Percentiles rank a stretch among this genome's conserved stretches.
Evolutionary conservation across 2,113 vertebrate genomes (phyloP).

Genomic region (Sterna hirundo): DNA sequence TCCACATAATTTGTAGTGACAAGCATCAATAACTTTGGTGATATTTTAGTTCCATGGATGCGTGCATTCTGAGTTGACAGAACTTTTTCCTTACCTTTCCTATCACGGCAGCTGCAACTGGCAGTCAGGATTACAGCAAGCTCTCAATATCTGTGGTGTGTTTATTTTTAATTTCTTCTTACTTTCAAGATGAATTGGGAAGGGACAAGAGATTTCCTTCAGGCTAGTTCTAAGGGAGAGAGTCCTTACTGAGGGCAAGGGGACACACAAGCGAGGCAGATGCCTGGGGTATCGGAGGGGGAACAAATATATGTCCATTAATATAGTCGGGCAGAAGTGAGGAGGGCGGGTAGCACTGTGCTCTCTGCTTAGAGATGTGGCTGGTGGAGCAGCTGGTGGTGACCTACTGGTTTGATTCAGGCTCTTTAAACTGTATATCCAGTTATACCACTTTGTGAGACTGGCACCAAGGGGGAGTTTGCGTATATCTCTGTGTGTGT

Average conservation of each 20-base stretch:
- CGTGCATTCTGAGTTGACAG: background rate
- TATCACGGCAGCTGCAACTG: background rate
- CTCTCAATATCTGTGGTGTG: background rate
- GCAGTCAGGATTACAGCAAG: background rate
- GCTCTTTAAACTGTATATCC: background rate
- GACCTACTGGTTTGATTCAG: background rate
- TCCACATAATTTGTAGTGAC: background rate
- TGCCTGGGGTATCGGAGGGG: background rate
- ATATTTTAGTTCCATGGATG: background rate
- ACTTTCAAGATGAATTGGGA: background rate
- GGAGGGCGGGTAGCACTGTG: background rate
- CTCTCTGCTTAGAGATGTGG: rapidly evolving
- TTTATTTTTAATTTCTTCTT: background rate
- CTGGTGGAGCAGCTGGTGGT: background rate
- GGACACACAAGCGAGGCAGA: background rate
- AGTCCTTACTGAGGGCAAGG: background rate
- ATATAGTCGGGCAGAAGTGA: background rate
- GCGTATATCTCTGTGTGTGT: rapidly evolving
- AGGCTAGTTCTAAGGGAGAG: background rate
- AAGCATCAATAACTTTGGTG: background rate
- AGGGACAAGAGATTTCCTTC: background rate
- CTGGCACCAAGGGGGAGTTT: background rate
- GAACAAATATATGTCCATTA: background rate
- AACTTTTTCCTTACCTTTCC: background rate
- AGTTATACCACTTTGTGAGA: background rate